These are phyloP conservation scores for Otocyon megalotis DNA, from an alignment of 2,113 vertebrate species.

Conservation along the genomic window DNA sequence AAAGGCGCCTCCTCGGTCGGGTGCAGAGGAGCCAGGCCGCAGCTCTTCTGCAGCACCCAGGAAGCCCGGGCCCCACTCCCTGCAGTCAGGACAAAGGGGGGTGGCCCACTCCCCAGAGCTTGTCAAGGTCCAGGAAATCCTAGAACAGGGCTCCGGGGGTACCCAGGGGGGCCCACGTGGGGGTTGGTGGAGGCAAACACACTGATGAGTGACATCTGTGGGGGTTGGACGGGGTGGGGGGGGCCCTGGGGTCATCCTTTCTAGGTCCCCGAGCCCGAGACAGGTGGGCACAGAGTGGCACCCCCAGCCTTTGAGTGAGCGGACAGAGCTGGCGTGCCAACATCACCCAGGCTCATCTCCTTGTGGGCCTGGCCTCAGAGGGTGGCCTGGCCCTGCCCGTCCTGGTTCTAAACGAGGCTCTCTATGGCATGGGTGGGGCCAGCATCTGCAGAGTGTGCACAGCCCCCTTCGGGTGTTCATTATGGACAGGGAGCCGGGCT, in stretches of 20 bases:
- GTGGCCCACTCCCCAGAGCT: neutral
- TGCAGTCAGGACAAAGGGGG: too few relatives aligned
- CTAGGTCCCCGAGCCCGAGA: neutral
- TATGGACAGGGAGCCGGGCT: fast-evolving
- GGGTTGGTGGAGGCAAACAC: neutral
- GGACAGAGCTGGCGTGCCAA: fast-evolving
- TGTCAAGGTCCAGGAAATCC: neutral
- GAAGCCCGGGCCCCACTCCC: fast-evolving
- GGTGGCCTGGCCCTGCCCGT: neutral
- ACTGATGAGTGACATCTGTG: fast-evolving
- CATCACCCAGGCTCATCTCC: fast-evolving
- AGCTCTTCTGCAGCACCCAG: neutral
- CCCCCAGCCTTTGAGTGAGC: fast-evolving
- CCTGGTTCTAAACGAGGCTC: neutral
- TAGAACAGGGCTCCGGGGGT: neutral
- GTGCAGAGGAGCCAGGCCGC: neutral
- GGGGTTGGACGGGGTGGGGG: fast-evolving
- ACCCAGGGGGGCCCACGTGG: fast-evolving
- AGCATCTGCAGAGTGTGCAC: fast-evolving
- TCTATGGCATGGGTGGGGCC: fast-evolving
- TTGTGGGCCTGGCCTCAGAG: fast-evolving
- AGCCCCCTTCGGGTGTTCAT: fast-evolving
- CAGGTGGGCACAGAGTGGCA: neutral
- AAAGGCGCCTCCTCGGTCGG: neutral
- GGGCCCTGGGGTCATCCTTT: neutral